Conservation (phyloP, 2,888 invertebrate genomes). For the Drosophila algonquin region DNA sequence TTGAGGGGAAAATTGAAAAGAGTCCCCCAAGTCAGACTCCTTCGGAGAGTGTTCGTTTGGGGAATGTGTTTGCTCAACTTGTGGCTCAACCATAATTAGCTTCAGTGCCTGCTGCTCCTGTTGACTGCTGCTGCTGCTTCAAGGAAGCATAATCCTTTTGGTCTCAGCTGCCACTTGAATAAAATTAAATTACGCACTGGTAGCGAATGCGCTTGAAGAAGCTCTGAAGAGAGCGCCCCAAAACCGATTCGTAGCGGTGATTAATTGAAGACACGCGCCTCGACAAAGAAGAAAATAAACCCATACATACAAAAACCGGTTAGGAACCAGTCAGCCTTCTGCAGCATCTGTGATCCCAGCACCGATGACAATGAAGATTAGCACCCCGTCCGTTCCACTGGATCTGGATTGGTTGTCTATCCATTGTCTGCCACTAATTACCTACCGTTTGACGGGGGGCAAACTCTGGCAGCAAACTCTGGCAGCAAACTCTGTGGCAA, state of each 20-base stretch:
- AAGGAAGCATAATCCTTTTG: slow-evolving; percentile 46
- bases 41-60: slow-evolving; percentile 14
- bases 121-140: neutral
- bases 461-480: neutral
- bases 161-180: slow-evolving; percentile 51
- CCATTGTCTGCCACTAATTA: slow-evolving; percentile 59
- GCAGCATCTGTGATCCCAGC: slow-evolving; percentile 35
- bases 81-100: slow-evolving; percentile 52
- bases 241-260: slow-evolving; percentile 53
- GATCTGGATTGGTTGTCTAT: slow-evolving; percentile 19
- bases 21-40: slow-evolving; percentile 1
- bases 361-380: slow-evolving; percentile 47
- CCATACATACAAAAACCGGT: slow-evolving; percentile 56
- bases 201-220: slow-evolving; percentile 12
- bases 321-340: slow-evolving; percentile 23
- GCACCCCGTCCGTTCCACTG: slow-evolving; percentile 20
- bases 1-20: slow-evolving; percentile 39
- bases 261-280: slow-evolving; percentile 81
- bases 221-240: slow-evolving; percentile 3
- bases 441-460: slow-evolving; percentile 5
- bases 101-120: slow-evolving; percentile 16
- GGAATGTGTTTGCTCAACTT: slow-evolving; percentile 23
- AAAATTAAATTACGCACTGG: slow-evolving; percentile 55
- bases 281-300: slow-evolving; percentile 20
- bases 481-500: slow-evolving; percentile 29